A percentile compares a stretch with the other conserved stretches of the same genome.
These are phyloP conservation scores for Delphinus delphis DNA, from an alignment of 2,113 vertebrate genomes.

Conservation along the genomic window DNA sequence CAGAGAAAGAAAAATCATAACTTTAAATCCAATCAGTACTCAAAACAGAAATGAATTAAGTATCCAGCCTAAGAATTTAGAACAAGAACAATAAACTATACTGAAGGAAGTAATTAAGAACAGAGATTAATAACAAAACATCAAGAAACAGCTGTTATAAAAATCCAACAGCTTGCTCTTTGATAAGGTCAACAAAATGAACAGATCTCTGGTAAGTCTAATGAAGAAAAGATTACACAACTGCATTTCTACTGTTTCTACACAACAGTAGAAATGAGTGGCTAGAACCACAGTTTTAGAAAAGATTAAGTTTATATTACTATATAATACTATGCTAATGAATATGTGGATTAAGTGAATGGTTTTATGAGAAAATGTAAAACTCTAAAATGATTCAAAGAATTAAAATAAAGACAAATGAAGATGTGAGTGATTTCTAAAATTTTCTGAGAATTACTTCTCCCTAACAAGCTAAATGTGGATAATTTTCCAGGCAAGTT, in stretches of 20 bases:
- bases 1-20: conserved; percentile 23
- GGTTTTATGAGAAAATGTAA: neutral
- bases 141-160: conserved; percentile 57
- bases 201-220: neutral
- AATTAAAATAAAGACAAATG: conserved; percentile 35
- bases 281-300: neutral
- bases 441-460: conserved; percentile 33
- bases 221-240: conserved; percentile 54
- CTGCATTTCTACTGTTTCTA: neutral
- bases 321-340: neutral
- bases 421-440: conserved; percentile 25
- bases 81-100: conserved; percentile 33
- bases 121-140: conserved; percentile 58
- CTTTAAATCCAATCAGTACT: conserved; percentile 39
- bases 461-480: neutral
- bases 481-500: neutral
- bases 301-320: conserved; percentile 33
- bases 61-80: conserved; percentile 30
- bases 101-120: conserved; percentile 65
- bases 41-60: conserved; percentile 30
- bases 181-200: conserved; percentile 54
- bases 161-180: conserved; percentile 48
- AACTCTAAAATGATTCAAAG: conserved; percentile 17
- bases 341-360: neutral
- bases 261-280: neutral